Evolutionary conservation across 2,888 invertebrate species (phyloP), one percentile per base, ranked within the genome.

Genomic region (Scaptodrosophila latifasciaeformis): DNA sequence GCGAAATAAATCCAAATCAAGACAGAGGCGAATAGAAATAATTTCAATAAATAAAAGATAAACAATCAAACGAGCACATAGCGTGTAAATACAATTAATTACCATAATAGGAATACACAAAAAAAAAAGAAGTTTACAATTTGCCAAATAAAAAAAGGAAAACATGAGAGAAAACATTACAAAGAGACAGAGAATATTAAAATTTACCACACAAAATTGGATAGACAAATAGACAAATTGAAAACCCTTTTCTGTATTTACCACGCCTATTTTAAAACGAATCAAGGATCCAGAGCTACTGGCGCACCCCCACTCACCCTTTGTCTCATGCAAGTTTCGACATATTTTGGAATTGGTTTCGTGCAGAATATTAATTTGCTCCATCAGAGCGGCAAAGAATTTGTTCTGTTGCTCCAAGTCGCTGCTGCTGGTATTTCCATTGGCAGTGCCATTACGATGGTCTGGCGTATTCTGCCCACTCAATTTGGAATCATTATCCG

Each of bases 281-380:
- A 19, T 3, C 1, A 10, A 3, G 4, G 24, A 7, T 24, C 4
- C 4, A 7, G 24, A 24, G 24, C 4, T 3, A 24, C 7, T 24
- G 17, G 7, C 2, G 2, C 2, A 10, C 2, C 1, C 9, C 37
- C 37, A 71, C 82, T 86, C 88, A 88, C 92, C 90, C 88, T 91
- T 91, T 54, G 92, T 90, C 75, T 93, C 92, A 77, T 90, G 90
- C 70, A 94, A 88, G 82, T 93, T 93, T 82, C 91, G 90, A 77
- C 90, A 92, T 80, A 94, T 88, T 87, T 91, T 92, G 69, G 91
- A 90, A 86, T 94, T 93, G 53, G 90, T 89, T 69, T 92, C 90
- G 82, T 92, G 92, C 68, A 94, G 82, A 49, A 90, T 84, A 75
- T 90, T 88, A 65, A 94, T 92, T 87, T 94, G 93, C 75, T 93